phyloP scores from a whole-genome alignment of 2,888 invertebrate genomes.

The Drosophila prostipennis region DNA sequence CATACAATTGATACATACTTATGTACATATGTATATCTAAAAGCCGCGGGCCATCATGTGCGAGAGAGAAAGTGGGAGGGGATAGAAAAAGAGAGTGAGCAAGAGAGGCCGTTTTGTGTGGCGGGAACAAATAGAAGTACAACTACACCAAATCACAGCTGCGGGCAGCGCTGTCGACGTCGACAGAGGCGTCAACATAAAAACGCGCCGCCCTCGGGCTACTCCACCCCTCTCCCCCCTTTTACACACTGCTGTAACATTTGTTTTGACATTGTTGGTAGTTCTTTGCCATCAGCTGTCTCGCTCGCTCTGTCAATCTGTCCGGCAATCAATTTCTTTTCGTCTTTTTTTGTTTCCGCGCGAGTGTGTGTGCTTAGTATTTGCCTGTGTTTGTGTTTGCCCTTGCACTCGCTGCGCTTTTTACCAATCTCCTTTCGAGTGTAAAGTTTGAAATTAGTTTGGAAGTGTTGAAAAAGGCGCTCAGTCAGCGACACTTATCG shows the following conservation, averaged over 20 bases:
- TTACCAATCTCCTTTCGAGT: constrained; percentile 31
- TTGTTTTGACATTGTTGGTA: constrained; percentile 47
- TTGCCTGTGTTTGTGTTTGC: constrained; percentile 34
- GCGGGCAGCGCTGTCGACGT: constrained; percentile 14
- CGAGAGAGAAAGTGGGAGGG: constrained; percentile 11
- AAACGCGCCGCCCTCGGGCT: constrained; percentile 29
- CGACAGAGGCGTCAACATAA: constrained; percentile 26
- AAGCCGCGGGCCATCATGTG: constrained; percentile 23
- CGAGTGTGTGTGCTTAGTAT: constrained; percentile 23
- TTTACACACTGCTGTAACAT: constrained; percentile 27
- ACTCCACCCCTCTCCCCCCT: background rate
- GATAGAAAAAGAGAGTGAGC: background rate
- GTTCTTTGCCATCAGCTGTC: constrained; percentile 16
- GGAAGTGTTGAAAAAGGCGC: constrained; percentile 28
- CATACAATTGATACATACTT: no score
- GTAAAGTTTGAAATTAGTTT: constrained; percentile 77
- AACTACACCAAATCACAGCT: constrained; percentile 34
- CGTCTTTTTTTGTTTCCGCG: background rate
- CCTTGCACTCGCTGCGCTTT: constrained; percentile 39
- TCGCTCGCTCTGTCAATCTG: constrained; percentile 31
- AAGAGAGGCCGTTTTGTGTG: constrained; percentile 20
- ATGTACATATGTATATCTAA: background rate
- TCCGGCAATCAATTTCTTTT: constrained; percentile 31
- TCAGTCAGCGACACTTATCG: background rate
- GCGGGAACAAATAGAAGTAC: constrained; percentile 41